These are phyloP conservation scores for Tympanuchus pallidicinctus DNA, from an alignment of 2,113 vertebrate species.

Conservation along the genomic window DNA sequence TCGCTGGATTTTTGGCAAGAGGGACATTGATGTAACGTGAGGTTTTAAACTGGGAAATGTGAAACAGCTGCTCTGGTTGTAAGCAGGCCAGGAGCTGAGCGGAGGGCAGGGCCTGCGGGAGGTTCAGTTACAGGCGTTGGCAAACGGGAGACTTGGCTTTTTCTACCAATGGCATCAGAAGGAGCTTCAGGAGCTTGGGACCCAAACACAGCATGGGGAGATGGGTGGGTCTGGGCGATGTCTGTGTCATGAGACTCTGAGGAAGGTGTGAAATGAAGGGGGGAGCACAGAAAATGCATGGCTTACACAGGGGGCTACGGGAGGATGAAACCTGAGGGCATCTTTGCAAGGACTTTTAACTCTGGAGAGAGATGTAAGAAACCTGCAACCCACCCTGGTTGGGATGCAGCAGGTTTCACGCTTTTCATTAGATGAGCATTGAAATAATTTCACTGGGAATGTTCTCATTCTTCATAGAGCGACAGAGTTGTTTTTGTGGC, in stretches of 20 bases:
- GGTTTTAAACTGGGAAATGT: neutral
- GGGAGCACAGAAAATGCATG: neutral
- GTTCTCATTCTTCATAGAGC: neutral
- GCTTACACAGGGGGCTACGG: neutral
- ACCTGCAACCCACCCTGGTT: accelerated
- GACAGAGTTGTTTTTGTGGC: neutral
- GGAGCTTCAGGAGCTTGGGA: neutral
- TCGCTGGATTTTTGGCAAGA: conserved; percentile 9
- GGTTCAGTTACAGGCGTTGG: neutral
- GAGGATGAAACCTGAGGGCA: neutral
- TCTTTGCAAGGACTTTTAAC: too few species aligned
- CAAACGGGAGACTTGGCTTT: neutral
- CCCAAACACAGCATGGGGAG: neutral
- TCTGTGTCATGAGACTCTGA: accelerated
- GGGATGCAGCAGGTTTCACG: neutral
- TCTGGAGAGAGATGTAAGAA: neutral
- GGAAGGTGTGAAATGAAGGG: neutral
- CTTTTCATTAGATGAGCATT: neutral
- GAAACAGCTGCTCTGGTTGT: conserved; percentile 7
- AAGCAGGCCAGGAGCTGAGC: neutral
- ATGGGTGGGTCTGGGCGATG: neutral
- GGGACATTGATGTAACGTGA: neutral
- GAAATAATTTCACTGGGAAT: conserved; percentile 19
- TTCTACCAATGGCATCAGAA: neutral
- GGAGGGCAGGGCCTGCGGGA: neutral